phyloP scores from a whole-genome alignment of 2,797 vertebrate species.

The Thamnophis elegans region DNA sequence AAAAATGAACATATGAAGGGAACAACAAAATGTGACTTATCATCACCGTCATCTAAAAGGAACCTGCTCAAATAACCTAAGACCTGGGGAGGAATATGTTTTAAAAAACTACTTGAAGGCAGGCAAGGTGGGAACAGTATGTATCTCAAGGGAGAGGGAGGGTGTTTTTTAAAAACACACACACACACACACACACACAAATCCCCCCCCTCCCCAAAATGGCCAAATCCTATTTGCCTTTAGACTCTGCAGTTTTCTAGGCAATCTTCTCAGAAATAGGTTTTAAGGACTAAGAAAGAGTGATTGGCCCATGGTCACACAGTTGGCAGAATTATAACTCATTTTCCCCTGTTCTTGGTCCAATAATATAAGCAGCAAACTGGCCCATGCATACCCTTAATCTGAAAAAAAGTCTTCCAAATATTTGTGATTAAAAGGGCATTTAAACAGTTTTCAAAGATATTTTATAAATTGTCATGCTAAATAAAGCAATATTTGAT shows the following conservation, averaged over 20 bases:
- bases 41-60: background rate
- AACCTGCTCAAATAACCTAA: background rate
- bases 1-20: too few species aligned
- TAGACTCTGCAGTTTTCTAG: background rate
- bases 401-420: background rate
- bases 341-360: background rate
- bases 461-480: background rate
- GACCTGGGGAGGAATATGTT: background rate
- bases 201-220: too few species aligned
- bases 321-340: background rate
- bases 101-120: background rate
- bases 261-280: background rate
- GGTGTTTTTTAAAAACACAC: too few species aligned
- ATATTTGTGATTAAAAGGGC: background rate
- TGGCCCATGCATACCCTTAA: background rate
- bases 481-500: conserved; percentile 4
- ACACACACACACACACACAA: too few species aligned
- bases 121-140: background rate
- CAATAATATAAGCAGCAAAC: background rate
- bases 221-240: background rate
- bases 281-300: background rate
- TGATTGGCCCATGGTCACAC: background rate
- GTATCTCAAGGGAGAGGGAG: background rate
- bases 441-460: background rate
- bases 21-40: background rate